phyloP scores from a whole-genome alignment of 1,140 invertebrate genomes.

The Drosophila virilis region DNA sequence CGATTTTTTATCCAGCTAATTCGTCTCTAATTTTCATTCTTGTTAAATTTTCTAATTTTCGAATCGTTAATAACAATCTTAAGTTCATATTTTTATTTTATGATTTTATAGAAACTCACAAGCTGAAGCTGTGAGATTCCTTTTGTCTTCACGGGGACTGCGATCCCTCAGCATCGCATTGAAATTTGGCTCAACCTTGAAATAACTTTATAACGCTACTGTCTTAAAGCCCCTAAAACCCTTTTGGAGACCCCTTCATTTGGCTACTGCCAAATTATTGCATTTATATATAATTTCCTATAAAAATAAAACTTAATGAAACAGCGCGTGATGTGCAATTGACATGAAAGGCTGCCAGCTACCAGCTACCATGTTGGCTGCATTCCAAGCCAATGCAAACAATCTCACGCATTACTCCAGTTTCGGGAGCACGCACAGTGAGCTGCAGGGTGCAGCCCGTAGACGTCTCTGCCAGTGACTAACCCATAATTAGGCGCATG shows the following conservation, averaged over 20 bases:
- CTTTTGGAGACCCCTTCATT: constrained; percentile 37
- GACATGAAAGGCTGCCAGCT: constrained; percentile 60
- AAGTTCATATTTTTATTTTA: too few relatives aligned
- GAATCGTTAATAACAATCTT: too few relatives aligned
- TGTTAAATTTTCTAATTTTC: too few relatives aligned
- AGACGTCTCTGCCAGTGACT: constrained; percentile 2
- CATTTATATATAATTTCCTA: constrained; percentile 76
- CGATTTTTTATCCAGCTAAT: too few relatives aligned
- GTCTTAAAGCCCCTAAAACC: background rate
- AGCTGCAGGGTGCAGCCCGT: background rate
- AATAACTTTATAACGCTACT: constrained; percentile 38
- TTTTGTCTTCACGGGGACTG: too few relatives aligned
- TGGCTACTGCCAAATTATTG: constrained; percentile 66
- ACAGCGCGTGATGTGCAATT: constrained; percentile 72
- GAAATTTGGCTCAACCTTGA: constrained; percentile 50
- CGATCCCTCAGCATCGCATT: too few relatives aligned
- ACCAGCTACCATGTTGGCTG: background rate
- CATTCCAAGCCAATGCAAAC: constrained; percentile 53
- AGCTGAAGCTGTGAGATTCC: too few relatives aligned
- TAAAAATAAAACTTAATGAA: constrained; percentile 78
- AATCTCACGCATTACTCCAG: constrained; percentile 9
- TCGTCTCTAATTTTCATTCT: too few relatives aligned
- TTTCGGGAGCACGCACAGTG: background rate
- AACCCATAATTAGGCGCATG: constrained; percentile 70
- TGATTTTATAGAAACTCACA: too few relatives aligned